Conservation (phyloP, 2,888 invertebrate genomes). For the Microchrysa polita region DNA sequence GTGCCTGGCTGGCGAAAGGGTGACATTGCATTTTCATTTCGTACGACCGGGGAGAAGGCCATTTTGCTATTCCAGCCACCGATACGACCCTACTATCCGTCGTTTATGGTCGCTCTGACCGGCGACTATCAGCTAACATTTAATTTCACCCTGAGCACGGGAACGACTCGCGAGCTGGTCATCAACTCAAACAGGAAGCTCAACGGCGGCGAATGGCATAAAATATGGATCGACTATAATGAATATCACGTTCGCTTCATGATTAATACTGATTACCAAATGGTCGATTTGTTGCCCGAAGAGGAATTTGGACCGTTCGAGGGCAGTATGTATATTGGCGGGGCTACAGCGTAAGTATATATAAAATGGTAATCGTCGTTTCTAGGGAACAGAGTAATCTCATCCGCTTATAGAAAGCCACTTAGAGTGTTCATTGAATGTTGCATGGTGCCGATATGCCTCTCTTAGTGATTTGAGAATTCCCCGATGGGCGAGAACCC, state of each 20-base stretch:
- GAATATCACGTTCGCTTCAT: constrained; percentile 92
- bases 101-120: constrained; percentile 90
- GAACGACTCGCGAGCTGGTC: constrained; percentile 81
- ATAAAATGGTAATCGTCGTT: background rate
- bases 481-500: too few species aligned
- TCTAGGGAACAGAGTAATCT: too few species aligned
- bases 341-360: constrained; percentile 84
- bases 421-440: too few species aligned
- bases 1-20: constrained; percentile 94
- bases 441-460: too few species aligned
- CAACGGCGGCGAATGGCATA: constrained; percentile 95
- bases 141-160: constrained; percentile 88
- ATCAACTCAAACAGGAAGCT: constrained; percentile 84
- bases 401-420: too few species aligned
- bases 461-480: too few species aligned
- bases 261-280: constrained; percentile 89
- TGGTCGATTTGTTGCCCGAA: constrained; percentile 84
- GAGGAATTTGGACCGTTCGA: constrained; percentile 93
- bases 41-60: constrained; percentile 90
- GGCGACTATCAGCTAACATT: constrained; percentile 89
- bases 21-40: constrained; percentile 90
- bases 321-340: constrained; percentile 93
- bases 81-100: constrained; percentile 86
- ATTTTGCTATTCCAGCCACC: constrained; percentile 91
- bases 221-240: constrained; percentile 95